A percentile compares a stretch with the other conserved stretches of the same genome.
Conservation (phyloP, 1,140 invertebrate genomes). For the Diorhabda elongata region DNA sequence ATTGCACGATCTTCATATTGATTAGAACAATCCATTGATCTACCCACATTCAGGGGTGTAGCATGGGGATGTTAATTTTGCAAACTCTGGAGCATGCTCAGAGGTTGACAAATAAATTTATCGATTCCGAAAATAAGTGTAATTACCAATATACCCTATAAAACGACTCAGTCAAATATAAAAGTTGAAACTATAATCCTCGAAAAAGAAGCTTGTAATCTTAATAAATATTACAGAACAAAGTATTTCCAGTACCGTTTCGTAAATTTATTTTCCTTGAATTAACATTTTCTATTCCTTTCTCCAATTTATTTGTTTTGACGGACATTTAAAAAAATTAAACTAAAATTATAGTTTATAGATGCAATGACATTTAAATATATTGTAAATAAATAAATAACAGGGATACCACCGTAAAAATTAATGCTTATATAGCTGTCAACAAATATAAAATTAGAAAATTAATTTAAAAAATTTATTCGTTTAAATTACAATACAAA, state of each 20-base stretch:
- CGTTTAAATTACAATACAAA: not conserved
- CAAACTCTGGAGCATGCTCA: conserved; percentile 18
- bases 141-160: not conserved
- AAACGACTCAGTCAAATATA: not conserved
- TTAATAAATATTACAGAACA: not conserved
- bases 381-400: not conserved
- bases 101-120: conserved; percentile 12
- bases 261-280: not conserved
- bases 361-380: not conserved
- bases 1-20: conserved; percentile 19
- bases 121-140: conserved; percentile 12
- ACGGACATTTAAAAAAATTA: too few species aligned
- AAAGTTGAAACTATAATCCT: not conserved
- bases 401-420: not conserved
- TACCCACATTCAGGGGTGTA: conserved; percentile 22
- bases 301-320: too few species aligned
- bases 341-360: not conserved
- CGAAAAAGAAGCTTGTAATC: not conserved
- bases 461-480: not conserved
- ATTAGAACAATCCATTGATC: conserved; percentile 20
- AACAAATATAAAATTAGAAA: too few species aligned
- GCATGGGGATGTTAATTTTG: conserved; percentile 13
- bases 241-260: not conserved
- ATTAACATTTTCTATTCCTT: too few species aligned
- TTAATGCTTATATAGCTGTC: too few species aligned